A percentile compares a stretch with the other conserved stretches of the same genome.
Evolutionary conservation across 2,797 vertebrate genomes (phyloP).

Genomic region (Premnoplex brunnescens): DNA sequence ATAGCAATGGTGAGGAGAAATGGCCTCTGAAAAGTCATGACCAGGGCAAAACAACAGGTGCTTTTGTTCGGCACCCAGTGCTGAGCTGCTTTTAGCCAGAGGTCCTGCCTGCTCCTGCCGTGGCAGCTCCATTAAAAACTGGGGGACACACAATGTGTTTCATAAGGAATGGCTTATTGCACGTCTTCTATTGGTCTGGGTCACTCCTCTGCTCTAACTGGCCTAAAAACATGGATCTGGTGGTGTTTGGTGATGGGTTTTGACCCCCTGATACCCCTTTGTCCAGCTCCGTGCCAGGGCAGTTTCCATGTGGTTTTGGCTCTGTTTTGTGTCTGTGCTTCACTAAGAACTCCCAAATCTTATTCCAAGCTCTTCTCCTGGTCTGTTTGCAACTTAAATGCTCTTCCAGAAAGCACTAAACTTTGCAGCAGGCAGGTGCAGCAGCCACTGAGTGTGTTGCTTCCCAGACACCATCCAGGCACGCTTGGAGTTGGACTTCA

Average conservation of each 20-base stretch:
- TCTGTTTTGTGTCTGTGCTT: not conserved
- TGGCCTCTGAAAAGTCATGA: constrained; percentile 63
- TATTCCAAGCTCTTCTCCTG: not conserved
- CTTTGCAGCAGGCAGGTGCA: not conserved
- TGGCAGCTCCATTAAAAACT: not conserved
- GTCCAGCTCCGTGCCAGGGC: accelerated
- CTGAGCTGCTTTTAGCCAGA: constrained; percentile 27
- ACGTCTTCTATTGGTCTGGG: not conserved
- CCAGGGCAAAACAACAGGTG: constrained; percentile 76
- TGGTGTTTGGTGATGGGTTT: not conserved
- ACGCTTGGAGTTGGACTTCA: accelerated
- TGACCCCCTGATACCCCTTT: not conserved
- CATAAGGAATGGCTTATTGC: not conserved
- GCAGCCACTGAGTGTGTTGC: accelerated
- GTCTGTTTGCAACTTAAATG: not conserved
- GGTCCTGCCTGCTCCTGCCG: not conserved
- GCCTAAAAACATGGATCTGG: not conserved
- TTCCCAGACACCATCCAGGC: not conserved
- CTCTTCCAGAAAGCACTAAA: not conserved
- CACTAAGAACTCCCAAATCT: not conserved
- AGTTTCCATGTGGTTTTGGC: not conserved
- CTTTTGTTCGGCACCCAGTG: constrained; percentile 61
- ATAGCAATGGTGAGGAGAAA: constrained; percentile 39
- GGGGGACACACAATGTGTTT: not conserved
- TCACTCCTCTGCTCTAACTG: not conserved